phyloP scores from a whole-genome alignment of 2,888 invertebrate species.

The Syrista parreyssii region DNA sequence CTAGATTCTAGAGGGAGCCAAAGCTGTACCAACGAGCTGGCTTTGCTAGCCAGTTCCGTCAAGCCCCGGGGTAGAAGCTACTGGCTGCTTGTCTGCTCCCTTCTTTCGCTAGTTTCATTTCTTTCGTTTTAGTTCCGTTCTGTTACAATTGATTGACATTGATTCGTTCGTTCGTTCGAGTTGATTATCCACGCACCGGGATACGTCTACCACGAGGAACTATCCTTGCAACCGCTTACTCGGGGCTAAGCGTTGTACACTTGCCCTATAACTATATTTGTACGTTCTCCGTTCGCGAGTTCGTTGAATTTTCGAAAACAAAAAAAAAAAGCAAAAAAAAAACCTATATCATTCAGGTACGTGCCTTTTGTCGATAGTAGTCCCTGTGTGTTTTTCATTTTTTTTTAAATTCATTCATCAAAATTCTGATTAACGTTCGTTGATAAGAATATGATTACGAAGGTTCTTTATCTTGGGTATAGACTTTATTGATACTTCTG shows the following conservation, averaged over 20 bases:
- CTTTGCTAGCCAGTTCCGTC: conserved; percentile 64
- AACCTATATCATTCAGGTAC: conserved; percentile 24
- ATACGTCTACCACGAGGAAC: conserved; percentile 17
- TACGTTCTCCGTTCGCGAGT: neutral
- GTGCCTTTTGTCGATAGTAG: conserved; percentile 5
- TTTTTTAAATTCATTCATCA: neutral
- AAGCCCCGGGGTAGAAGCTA: conserved; percentile 70
- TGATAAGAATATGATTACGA: neutral
- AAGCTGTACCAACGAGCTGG: conserved; percentile 43
- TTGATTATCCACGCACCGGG: conserved; percentile 33
- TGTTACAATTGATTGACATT: conserved; percentile 58
- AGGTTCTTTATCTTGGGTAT: too few species aligned
- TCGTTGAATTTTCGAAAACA: neutral
- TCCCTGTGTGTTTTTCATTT: neutral
- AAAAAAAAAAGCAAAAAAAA: neutral
- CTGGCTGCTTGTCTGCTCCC: conserved; percentile 71
- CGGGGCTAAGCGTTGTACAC: neutral
- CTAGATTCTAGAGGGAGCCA: conserved; percentile 32
- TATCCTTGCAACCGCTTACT: neutral
- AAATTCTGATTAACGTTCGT: neutral
- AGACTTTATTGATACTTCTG: neutral
- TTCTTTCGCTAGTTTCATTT: conserved; percentile 66
- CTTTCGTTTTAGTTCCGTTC: conserved; percentile 62
- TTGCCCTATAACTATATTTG: neutral
- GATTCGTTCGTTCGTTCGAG: conserved; percentile 36